phyloP scores from a whole-genome alignment of 2,797 vertebrate species.

The Pantherophis vulpinus region DNA sequence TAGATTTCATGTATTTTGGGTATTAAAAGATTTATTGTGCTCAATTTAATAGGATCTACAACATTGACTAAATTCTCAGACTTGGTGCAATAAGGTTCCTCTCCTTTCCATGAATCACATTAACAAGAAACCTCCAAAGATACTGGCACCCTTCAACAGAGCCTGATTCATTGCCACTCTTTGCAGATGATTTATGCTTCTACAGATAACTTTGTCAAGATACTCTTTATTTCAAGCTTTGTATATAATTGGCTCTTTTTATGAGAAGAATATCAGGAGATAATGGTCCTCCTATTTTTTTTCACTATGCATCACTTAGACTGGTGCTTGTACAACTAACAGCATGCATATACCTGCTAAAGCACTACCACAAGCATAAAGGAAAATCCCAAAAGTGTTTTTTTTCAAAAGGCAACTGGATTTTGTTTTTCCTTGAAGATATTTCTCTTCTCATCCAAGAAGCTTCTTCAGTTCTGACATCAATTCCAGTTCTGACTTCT shows the following conservation, averaged over 20 bases:
- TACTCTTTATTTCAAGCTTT: not conserved
- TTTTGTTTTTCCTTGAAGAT: not conserved
- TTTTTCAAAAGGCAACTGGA: not conserved
- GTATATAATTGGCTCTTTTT: not conserved
- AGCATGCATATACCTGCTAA: not conserved
- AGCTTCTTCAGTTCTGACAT: not conserved
- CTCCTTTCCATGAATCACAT: not conserved
- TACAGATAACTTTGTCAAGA: not conserved
- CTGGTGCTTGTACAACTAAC: not conserved
- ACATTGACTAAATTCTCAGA: not conserved
- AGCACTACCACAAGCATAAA: not conserved
- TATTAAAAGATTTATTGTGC: not conserved
- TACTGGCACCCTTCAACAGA: not conserved
- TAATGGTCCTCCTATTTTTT: not conserved
- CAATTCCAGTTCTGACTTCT: not conserved
- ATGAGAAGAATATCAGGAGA: not conserved
- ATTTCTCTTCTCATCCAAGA: not conserved
- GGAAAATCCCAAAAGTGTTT: not conserved
- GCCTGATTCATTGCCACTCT: not conserved
- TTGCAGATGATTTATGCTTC: not conserved
- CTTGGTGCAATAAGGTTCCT: not conserved
- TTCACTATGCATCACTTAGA: not conserved
- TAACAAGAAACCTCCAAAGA: not conserved
- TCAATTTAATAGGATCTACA: not conserved
- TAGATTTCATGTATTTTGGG: not conserved